Evolutionary conservation across 2,888 invertebrate species (phyloP).

Genomic region (Eupithecia subumbrata): DNA sequence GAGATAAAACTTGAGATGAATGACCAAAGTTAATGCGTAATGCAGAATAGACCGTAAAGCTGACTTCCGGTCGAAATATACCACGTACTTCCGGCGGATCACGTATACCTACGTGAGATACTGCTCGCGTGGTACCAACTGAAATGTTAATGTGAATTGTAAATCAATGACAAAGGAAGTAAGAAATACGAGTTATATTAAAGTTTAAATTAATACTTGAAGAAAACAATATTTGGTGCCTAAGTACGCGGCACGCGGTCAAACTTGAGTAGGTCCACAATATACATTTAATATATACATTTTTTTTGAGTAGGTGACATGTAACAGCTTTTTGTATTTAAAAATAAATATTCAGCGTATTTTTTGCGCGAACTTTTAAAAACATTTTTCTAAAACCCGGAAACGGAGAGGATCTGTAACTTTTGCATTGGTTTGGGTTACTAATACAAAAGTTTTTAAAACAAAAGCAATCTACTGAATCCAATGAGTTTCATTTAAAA

Average conservation of each 20-base stretch:
- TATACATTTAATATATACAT: background rate
- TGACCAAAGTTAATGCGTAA: slow-evolving; percentile 26
- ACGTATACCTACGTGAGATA: slow-evolving; percentile 15
- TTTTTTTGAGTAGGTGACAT: background rate
- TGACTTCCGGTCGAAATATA: slow-evolving; percentile 6
- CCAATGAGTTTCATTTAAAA: too few species aligned
- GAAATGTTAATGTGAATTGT: background rate
- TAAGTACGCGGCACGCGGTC: background rate
- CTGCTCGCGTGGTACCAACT: background rate
- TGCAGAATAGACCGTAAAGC: slow-evolving; percentile 24
- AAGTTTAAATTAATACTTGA: background rate
- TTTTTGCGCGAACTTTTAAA: background rate
- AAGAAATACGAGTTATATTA: background rate
- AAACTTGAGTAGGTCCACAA: too few species aligned
- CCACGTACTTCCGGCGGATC: slow-evolving; percentile 18
- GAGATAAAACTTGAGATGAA: slow-evolving; percentile 16
- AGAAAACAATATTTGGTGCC: background rate
- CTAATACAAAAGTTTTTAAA: background rate
- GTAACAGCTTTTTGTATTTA: background rate
- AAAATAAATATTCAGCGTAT: background rate
- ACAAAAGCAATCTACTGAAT: background rate
- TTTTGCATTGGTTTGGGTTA: background rate
- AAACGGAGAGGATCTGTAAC: background rate
- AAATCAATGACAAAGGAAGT: slow-evolving; percentile 4
- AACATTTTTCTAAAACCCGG: background rate